Evolutionary conservation across 2,113 vertebrate genomes (phyloP), one percentile per base, ranked within the genome.

Genomic region (Ptychochromis oligacanthus): DNA sequence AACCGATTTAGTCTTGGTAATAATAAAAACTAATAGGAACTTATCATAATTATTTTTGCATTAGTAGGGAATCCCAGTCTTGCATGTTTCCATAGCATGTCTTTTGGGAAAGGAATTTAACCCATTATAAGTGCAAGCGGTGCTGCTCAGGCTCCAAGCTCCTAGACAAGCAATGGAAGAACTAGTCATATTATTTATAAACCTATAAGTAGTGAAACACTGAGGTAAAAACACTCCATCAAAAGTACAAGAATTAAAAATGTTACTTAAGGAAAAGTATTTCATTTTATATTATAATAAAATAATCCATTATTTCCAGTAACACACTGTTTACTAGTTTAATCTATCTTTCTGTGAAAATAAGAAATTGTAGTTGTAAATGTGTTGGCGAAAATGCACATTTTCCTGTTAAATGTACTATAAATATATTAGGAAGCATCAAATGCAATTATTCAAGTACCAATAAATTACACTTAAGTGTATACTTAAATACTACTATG

Each of bases 11-110:
- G 43, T 46, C 65, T 70, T 31, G 65, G 24, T 72, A n/a, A 52
- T 52, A 72, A 96, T 95, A 81, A 88, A 93, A 96, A 93, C 93
- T 97, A 97, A 97, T 97, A 95, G 31, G 46, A 77, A 26, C 36
- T 75, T 22, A 40, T 86, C 75, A n/a, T 7, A 36, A 84, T 64
- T 43, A 77, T n/a, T 84, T 81, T 77, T 49, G 46, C 67, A 43
- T 76, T 61, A 38, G 70, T 80, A 4, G 49, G n/a, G 34, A 60
- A 38, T 83, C 75, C 54, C 43, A 43, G 65, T 72, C 6, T 36
- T 31, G 43, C 65, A 55, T 55, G 9, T 55, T 55, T 6, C 8
- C 20, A 55, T 22, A 11, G 54, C 12, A 46, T 46, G 38, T 12
- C 10, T 40, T 40, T 40, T 12, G 10, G 13, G 43, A 8, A 4